Base-by-base conservation (phyloP, 1,140 invertebrate genomes). In the Hylaeus anthracinus region DNA sequence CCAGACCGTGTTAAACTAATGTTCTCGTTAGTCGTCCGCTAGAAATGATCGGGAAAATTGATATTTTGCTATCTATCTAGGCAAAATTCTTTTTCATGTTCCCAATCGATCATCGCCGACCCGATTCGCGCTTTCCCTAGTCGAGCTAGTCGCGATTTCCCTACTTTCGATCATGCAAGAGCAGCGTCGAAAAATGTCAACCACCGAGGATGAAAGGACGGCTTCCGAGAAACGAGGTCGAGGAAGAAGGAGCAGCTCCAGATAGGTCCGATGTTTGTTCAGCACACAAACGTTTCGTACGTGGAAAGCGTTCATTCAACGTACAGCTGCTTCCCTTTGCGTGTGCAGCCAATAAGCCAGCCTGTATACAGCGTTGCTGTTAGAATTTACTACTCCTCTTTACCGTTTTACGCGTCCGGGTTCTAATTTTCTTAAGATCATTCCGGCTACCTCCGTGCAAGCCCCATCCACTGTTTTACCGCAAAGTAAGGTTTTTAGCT, bases 231-330 rank as follows among this genome's bases (percentile, higher is more conserved):
- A 79, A 85, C 43, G 41, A 76, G 82, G 72, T 61, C 55, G 58
- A 61, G 76, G 63, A 65, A 70, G 65, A 71, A 72, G 14, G 41
- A 26, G 10, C 43, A 55, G 15, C 9, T 3, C 43, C 43, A 67
- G 64, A 80, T 85, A 75, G 82, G 66, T 61, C 9, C n/a, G 55
- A 60, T 65, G 71, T 84, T 83, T 69, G 45, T 70, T 80, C 48
- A 12, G 67, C 9, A 78, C 55, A 66, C 61, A 55, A 78, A 15
- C 37, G 53, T 53, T 58, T 51, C 56, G 14, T 67, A 61, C 39
- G 67, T 67, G 39, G 56, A 77, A 77, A 71, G 39, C n/a, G 55
- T 77, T 53, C 66, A 61, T 77, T 71, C 66, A 70, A 14, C 43
- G 9, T 43, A 37, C 2, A 10, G 26, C 37, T 43, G 51, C 26